Evolutionary conservation across 2,113 vertebrate genomes (phyloP).

Genomic region (Rafetus swinhoei): DNA sequence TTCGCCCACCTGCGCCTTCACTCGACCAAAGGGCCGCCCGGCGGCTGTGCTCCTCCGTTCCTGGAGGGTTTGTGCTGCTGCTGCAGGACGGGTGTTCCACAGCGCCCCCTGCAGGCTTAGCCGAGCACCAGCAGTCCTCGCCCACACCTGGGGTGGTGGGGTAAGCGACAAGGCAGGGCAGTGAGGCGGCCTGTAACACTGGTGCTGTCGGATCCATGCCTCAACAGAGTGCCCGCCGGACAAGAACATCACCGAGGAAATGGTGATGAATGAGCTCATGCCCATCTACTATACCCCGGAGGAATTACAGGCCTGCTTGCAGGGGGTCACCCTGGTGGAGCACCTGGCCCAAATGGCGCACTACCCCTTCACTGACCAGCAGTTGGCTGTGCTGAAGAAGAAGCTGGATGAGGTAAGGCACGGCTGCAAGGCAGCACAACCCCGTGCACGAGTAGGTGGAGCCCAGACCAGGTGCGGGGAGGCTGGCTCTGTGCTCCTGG

Average conservation of each 20-base stretch:
- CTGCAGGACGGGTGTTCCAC: background rate
- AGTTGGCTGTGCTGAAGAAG: slow-evolving; percentile 63
- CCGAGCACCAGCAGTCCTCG: no score
- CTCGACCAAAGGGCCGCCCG: background rate
- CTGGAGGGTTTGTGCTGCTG: background rate
- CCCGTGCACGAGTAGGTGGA: background rate
- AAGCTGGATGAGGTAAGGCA: slow-evolving; percentile 68
- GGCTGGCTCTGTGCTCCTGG: no score
- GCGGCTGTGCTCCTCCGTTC: background rate
- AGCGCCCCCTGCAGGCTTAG: background rate
- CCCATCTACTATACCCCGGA: background rate
- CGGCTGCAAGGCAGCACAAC: background rate
- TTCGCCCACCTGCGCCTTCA: rapidly evolving
- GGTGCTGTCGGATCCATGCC: background rate
- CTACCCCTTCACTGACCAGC: slow-evolving; percentile 65
- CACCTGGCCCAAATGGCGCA: slow-evolving; percentile 16
- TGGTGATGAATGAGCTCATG: background rate
- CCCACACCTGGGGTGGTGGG: background rate
- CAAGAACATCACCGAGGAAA: rapidly evolving
- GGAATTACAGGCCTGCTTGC: slow-evolving; percentile 67
- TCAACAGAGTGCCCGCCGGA: background rate
- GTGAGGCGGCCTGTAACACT: background rate
- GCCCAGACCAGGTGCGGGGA: no score
- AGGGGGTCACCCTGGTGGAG: background rate
- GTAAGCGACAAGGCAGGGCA: background rate